A percentile compares a stretch with the other conserved stretches of the same genome.
These are phyloP conservation scores for Drosophila pallidifrons DNA, from an alignment of 1,140 invertebrate genomes.

Conservation along the genomic window DNA sequence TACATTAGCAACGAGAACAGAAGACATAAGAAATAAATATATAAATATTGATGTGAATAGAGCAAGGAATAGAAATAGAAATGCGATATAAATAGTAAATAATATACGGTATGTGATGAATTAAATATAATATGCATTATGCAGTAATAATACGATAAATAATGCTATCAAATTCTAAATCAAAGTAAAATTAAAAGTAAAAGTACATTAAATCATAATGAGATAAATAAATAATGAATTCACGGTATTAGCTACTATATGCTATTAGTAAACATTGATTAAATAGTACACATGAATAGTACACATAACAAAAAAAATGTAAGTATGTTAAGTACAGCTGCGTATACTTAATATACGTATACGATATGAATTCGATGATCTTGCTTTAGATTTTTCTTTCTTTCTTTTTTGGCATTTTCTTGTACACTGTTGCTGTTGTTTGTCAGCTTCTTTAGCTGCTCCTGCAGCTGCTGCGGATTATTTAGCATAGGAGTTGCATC, in stretches of 20 bases:
- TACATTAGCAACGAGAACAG: constrained; percentile 5
- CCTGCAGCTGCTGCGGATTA: neutral
- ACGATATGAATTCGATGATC: constrained; percentile 7
- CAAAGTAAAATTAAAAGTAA: too few relatives aligned
- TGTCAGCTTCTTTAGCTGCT: neutral
- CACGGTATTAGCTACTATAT: constrained; percentile 16
- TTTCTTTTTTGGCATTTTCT: constrained; percentile 40
- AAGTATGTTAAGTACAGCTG: neutral
- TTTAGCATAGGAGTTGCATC: too few relatives aligned
- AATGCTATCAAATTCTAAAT: neutral
- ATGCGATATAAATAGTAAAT: neutral
- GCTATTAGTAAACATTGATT: constrained; percentile 15
- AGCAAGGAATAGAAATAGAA: neutral
- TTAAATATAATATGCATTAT: constrained; percentile 5
- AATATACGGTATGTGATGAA: neutral
- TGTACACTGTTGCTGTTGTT: constrained; percentile 20
- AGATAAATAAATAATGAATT: constrained; percentile 18
- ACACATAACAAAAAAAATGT: neutral
- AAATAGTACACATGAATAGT: neutral
- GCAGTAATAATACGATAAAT: neutral
- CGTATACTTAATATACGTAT: constrained; percentile 1
- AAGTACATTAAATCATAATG: neutral
- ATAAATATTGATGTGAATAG: too few relatives aligned
- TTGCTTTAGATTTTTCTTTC: neutral
- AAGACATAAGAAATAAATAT: neutral